phyloP scores from a whole-genome alignment of 2,113 vertebrate genomes.

The Hipposideros armiger region DNA sequence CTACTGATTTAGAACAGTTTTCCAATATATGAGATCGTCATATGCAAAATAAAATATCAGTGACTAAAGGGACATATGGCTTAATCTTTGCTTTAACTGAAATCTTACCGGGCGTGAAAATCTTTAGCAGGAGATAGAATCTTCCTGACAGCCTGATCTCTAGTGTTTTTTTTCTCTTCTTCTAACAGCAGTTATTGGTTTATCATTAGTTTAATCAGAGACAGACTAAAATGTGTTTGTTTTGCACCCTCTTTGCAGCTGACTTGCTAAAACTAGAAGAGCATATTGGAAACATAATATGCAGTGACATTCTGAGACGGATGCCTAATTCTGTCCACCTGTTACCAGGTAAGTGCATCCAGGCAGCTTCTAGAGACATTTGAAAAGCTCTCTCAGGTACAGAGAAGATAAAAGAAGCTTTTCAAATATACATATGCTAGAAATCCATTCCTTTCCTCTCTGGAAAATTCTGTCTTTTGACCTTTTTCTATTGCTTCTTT shows the following conservation, averaged over 20 bases:
- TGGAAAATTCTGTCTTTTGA: constrained; percentile 48
- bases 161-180: not conserved
- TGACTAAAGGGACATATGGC: constrained; percentile 81
- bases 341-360: constrained; percentile 68
- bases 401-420: constrained; percentile 69
- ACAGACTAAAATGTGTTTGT: constrained; percentile 66
- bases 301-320: constrained; percentile 56
- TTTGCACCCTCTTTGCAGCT: constrained; percentile 40
- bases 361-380: not conserved
- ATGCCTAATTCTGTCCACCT: constrained; percentile 70
- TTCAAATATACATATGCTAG: constrained; percentile 58
- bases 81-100: constrained; percentile 78
- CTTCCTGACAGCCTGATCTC: constrained; percentile 74
- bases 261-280: constrained; percentile 58
- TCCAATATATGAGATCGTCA: constrained; percentile 64
- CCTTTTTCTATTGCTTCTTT: constrained; percentile 32
- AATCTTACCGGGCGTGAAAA: constrained; percentile 73
- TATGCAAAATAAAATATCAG: constrained; percentile 80
- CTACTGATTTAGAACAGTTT: constrained; percentile 65
- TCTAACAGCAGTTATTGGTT: constrained; percentile 71
- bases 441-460: constrained; percentile 32
- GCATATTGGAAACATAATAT: constrained; percentile 69
- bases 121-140: constrained; percentile 70
- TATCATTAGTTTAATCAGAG: constrained; percentile 79
- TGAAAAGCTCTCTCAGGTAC: constrained; percentile 20